Evolutionary conservation across 1,140 invertebrate species (phyloP).

Genomic region (Pristionchus pacificus): DNA sequence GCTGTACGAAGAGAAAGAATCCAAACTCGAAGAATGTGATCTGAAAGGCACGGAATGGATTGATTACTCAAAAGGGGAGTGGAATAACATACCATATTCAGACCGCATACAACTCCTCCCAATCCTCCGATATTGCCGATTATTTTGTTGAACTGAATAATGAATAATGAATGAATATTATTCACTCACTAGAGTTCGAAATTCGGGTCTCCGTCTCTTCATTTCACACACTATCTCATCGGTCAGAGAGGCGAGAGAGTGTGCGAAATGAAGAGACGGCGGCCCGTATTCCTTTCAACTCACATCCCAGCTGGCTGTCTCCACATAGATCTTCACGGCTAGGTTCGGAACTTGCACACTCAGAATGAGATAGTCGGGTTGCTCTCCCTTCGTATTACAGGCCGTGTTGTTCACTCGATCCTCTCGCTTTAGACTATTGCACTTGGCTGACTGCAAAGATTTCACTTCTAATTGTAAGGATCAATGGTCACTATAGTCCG

Average conservation of each 20-base stretch:
- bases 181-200: background rate
- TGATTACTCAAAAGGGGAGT: too few relatives aligned
- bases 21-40: too few relatives aligned
- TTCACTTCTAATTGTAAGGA: background rate
- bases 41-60: too few relatives aligned
- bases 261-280: too few relatives aligned
- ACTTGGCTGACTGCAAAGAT: background rate
- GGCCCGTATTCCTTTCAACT: too few relatives aligned
- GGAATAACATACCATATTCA: too few relatives aligned
- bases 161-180: constrained; percentile 1
- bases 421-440: background rate
- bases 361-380: background rate
- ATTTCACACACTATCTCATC: too few relatives aligned
- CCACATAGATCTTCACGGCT: background rate
- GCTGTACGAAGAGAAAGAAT: too few relatives aligned
- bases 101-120: background rate
- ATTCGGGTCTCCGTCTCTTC: too few relatives aligned
- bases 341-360: constrained; percentile 3
- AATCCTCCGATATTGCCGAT: background rate
- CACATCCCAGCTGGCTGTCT: background rate
- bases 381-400: background rate
- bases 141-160: background rate
- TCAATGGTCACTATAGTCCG: too few relatives aligned
- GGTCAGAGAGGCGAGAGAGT: too few relatives aligned
- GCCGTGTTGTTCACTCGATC: background rate